Evolutionary conservation across 1,140 invertebrate genomes (phyloP).

Genomic region (Augochlora pura): DNA sequence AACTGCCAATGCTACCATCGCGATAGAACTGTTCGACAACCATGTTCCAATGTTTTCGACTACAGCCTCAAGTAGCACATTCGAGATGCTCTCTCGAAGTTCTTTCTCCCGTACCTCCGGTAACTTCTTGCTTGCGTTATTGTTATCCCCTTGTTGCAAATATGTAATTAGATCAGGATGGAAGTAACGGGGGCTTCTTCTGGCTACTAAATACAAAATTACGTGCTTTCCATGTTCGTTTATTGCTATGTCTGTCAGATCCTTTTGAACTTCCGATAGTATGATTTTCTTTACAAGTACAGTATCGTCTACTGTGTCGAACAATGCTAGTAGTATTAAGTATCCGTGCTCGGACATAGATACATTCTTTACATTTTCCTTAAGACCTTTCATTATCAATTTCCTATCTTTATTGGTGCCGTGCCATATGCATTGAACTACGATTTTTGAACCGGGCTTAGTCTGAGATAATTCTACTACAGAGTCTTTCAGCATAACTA

Average conservation of each 20-base stretch:
- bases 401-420: slow-evolving; percentile 90
- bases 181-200: slow-evolving; percentile 87
- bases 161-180: slow-evolving; percentile 86
- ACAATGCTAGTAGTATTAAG: slow-evolving; percentile 89
- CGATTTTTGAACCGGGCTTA: slow-evolving; percentile 89
- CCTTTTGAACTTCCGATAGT: slow-evolving; percentile 86
- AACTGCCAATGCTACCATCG: slow-evolving; percentile 86
- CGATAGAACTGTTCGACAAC: slow-evolving; percentile 85
- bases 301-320: slow-evolving; percentile 96
- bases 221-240: slow-evolving; percentile 88
- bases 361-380: slow-evolving; percentile 90
- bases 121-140: slow-evolving; percentile 90
- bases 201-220: slow-evolving; percentile 91
- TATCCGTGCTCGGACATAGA: slow-evolving; percentile 93
- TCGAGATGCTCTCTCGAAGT: slow-evolving; percentile 85
- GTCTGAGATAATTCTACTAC: slow-evolving; percentile 91
- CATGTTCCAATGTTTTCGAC: slow-evolving; percentile 83
- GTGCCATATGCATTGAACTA: slow-evolving; percentile 92
- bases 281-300: slow-evolving; percentile 92
- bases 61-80: slow-evolving; percentile 84
- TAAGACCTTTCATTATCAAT: slow-evolving; percentile 89
- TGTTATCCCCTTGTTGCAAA: slow-evolving; percentile 87
- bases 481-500: slow-evolving; percentile 85
- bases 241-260: slow-evolving; percentile 85
- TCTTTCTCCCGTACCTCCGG: slow-evolving; percentile 86